Conservation (phyloP, 2,113 vertebrate species). For the Pituophis catenifer region DNA sequence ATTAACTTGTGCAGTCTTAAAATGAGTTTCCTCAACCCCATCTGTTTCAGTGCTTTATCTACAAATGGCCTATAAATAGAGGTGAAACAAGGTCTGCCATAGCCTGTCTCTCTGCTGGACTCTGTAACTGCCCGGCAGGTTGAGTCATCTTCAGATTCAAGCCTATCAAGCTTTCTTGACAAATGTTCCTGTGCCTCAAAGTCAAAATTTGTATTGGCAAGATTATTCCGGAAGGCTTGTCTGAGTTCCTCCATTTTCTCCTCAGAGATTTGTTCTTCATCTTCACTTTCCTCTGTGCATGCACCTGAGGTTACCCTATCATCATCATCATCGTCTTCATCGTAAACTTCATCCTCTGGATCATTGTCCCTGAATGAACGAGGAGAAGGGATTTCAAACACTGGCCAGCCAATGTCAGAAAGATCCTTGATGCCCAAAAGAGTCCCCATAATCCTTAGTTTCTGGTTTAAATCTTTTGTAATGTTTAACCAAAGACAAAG, state of each 20-base stretch:
- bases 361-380: conserved; percentile 81
- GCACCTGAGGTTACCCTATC: conserved; percentile 76
- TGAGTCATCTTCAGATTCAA: conserved; percentile 84
- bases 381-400: conserved; percentile 97
- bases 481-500: conserved; percentile 98
- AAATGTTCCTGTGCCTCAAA: conserved; percentile 66
- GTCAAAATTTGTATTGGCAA: conserved; percentile 57
- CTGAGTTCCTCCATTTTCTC: conserved; percentile 46
- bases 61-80: conserved; percentile 98
- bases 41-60: conserved; percentile 99
- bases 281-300: conserved; percentile 82
- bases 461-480: conserved; percentile 98
- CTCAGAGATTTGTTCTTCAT: conserved; percentile 67
- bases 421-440: conserved; percentile 93
- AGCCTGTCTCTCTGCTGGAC: conserved; percentile 58
- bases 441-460: conserved; percentile 96
- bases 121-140: conserved; percentile 69
- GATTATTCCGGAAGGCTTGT: conserved; percentile 54
- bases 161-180: conserved; percentile 72
- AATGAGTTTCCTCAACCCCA: conserved; percentile 96
- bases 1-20: conserved; percentile 96
- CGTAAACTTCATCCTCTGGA: conserved; percentile 66
- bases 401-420: conserved; percentile 95
- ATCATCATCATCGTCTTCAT: conserved; percentile 71
- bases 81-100: conserved; percentile 82